Conservation (phyloP, 2,113 vertebrate genomes). For the Plecotus auritus region DNA sequence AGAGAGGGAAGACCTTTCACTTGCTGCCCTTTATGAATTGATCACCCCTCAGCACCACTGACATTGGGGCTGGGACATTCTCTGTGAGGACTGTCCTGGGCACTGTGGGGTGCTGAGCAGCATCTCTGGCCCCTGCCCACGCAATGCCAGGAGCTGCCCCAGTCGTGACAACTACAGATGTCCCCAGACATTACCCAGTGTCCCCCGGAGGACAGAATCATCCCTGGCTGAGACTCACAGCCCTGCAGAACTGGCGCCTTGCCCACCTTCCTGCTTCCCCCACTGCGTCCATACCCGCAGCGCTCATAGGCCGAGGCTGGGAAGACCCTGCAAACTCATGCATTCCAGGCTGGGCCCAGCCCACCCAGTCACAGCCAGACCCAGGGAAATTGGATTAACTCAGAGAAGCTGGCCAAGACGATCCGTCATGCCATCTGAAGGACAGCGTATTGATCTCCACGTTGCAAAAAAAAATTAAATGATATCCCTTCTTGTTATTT, state of each 20-base stretch:
- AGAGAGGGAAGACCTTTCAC: not conserved
- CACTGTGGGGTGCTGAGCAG: not conserved
- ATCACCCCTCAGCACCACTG: accelerated
- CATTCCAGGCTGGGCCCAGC: not conserved
- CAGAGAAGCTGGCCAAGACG: constrained; percentile 50
- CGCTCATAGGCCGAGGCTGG: accelerated
- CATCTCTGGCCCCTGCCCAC: not conserved
- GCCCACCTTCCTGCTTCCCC: accelerated
- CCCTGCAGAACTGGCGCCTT: not conserved
- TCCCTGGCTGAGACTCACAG: not conserved
- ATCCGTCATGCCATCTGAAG: constrained; percentile 75
- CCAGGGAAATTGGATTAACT: constrained; percentile 77
- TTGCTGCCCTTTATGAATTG: not conserved
- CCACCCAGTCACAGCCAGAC: not conserved
- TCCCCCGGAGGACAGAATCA: not conserved
- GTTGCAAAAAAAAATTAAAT: constrained; percentile 83
- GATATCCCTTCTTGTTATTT: constrained; percentile 82
- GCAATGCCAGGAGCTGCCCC: accelerated
- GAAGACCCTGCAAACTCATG: accelerated
- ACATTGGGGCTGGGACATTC: not conserved
- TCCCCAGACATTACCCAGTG: not conserved
- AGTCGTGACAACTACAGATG: not conserved
- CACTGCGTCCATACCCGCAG: accelerated
- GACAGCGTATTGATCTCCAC: constrained; percentile 83
- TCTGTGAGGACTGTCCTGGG: not conserved